Percentiles rank a stretch among this genome's conserved stretches.
Evolutionary conservation across 2,797 vertebrate species (phyloP).

Genomic region (Miichthys miiuy): DNA sequence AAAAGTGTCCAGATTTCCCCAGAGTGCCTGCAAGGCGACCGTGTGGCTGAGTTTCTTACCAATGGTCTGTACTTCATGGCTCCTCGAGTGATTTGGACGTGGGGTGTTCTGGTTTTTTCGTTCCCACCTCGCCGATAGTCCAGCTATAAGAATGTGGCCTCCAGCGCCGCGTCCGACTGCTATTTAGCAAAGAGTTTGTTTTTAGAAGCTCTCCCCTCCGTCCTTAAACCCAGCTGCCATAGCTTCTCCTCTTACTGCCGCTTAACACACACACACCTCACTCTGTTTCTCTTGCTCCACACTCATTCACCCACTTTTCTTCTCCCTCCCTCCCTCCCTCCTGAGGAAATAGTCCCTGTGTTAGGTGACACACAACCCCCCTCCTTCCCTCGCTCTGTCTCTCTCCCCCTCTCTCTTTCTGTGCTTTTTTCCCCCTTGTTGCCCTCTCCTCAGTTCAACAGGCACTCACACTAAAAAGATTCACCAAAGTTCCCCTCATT

Average conservation of each 20-base stretch:
- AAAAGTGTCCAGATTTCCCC: background rate
- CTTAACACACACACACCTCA: conserved; percentile 53
- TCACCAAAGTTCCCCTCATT: background rate
- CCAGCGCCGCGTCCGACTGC: conserved; percentile 57
- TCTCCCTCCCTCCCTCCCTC: conserved; percentile 56
- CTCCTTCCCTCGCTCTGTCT: conserved; percentile 30
- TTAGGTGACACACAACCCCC: conserved; percentile 74
- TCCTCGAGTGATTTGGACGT: conserved; percentile 28
- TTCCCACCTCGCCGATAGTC: conserved; percentile 20
- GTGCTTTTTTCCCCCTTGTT: conserved; percentile 13
- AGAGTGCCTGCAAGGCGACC: background rate
- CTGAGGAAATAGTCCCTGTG: conserved; percentile 77
- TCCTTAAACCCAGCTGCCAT: conserved; percentile 81
- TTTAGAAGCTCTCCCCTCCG: conserved; percentile 77
- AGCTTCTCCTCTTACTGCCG: conserved; percentile 76
- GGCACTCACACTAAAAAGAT: conserved; percentile 12
- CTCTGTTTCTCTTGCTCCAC: conserved; percentile 52
- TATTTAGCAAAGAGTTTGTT: conserved; percentile 71
- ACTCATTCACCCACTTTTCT: conserved; percentile 57
- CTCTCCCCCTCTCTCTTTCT: conserved; percentile 15
- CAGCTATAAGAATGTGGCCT: conserved; percentile 62
- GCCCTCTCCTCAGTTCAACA: conserved; percentile 34
- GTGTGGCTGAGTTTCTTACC: conserved; percentile 74
- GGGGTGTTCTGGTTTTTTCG: background rate
- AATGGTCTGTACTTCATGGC: conserved; percentile 84